phyloP scores from a whole-genome alignment of 2,113 vertebrate species.

The Salvator merianae region DNA sequence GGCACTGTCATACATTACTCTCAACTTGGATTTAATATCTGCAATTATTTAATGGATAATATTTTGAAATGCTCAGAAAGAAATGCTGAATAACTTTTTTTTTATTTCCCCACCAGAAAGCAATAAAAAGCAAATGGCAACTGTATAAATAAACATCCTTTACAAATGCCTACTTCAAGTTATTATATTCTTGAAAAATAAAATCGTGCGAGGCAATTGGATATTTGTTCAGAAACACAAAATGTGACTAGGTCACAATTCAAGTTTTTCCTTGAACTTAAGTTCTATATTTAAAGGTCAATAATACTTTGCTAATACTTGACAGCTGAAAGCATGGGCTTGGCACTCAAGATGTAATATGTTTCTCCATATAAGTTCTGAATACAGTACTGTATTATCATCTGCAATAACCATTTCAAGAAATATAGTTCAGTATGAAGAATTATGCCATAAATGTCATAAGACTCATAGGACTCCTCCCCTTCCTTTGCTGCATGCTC shows the following conservation, averaged over 20 bases:
- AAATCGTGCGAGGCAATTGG: not conserved
- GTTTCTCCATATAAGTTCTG: not conserved
- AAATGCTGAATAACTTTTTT: not conserved
- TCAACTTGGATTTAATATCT: not conserved
- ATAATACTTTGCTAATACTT: not conserved
- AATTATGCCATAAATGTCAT: not conserved
- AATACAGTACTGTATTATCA: too few species aligned
- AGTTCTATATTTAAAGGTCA: not conserved
- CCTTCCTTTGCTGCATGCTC: too few species aligned
- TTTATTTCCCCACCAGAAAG: not conserved
- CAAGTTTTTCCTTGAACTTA: not conserved
- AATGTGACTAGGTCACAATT: not conserved
- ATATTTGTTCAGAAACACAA: not conserved
- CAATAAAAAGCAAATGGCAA: not conserved
- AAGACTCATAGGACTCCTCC: too few species aligned
- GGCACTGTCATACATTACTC: not conserved
- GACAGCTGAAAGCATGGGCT: not conserved
- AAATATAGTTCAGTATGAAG: not conserved
- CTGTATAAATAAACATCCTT: not conserved
- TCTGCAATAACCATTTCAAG: not conserved
- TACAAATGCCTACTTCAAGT: not conserved
- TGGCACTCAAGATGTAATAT: not conserved
- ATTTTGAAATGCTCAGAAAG: not conserved
- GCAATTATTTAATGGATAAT: not conserved
- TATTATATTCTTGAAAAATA: not conserved